Evolutionary conservation across 2,113 vertebrate genomes (phyloP), one percentile per base, ranked within the genome.

Genomic region (Pangasianodon hypophthalmus): DNA sequence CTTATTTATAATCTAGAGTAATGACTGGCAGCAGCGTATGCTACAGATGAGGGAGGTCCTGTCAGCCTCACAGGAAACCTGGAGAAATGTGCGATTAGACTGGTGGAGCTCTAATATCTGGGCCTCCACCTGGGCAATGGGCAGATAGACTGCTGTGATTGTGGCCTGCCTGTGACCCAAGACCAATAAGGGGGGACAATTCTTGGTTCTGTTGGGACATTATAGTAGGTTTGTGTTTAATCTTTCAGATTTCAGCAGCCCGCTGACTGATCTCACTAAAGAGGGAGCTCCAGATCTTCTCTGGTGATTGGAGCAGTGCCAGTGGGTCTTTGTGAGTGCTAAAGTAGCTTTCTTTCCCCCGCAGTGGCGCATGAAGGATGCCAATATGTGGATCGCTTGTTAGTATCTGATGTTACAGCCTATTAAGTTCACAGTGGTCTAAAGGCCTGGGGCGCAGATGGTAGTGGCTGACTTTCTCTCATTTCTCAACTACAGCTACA

Each of bases 331-430:
- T 62, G 83, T 54, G 60, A 85, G 79, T 81, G 73, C 50, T 88
- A 91, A 88, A 24, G 41, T 54, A 0, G 14, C 73, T 56, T 24
- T 85, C 11, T 85, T 85, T 67, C 44, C 44, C 60, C 60, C 69
- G 75, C 87, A 62, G 71, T 32, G n/a, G 26, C 5, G 13, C 50
- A 88, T 79, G 73, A 88, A 88, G 37, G 54, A 58, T 46, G 75
- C 69, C 44, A 85, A 73, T 62, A 52, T 54, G 32, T 14, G 62
- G n/a, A 52, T 89, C 29, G 10, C 80, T 71, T 67, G 81, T 37
- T 89, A 62, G 82, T 85, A 89, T 89, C 60, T 85, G 82, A 18
- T 69, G 50, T 69, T 89, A 85, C 86, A 77, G 86, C 86, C 86
- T 58, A 75, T 87, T 87, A 87, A 16, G 71, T 87, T 87, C 71